Evolutionary conservation across 2,888 invertebrate species (phyloP), one percentile per base, ranked within the genome.

Genomic region (Aspidiotus rigidus): DNA sequence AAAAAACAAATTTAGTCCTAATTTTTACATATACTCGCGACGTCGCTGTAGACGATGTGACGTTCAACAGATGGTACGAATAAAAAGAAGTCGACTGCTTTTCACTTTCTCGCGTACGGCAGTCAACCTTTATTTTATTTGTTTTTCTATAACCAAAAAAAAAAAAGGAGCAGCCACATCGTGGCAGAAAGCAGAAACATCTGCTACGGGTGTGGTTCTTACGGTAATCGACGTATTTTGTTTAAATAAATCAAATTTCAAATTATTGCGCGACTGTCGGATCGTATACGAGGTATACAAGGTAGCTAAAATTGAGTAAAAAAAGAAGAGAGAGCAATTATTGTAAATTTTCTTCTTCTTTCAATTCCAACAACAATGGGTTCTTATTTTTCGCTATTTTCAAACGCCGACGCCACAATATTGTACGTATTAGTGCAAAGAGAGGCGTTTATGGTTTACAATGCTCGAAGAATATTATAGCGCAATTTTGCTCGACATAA

Each of bases 1-100:
- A 28, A 28, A 28, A 39, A 63, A 9, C 15, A 63, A 63, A 63
- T 63, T 63, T 39, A 63, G 53, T 63, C 28, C 28, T 28, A 28
- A 28, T 28, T 28, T 28, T 28, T 28, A 28, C 28, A 28, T 28
- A 28, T 28, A 28, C 28, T 28, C 5, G 28, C 28, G 28, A 28
- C 28, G 49, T 53, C 53, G 28, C 28, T 53, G 63, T 63, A 49
- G 53, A n/a, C 44, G 63, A 15, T 41, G 53, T 63, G 63, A 63
- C 54, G 63, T 54, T 54, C 54, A 63, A 63, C 63, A 63, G 63
- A 63, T 63, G 63, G 54, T 13, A 15, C 28, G 44, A 63, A 63
- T 17, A 28, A 39, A 53, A 63, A 11, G 15, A 41, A n/a, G 62
- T n/a, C 2, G 62, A 13, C n/a, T 49, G 10, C 49, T 49, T 49